Percentiles rank a stretch among this genome's conserved stretches.
Conservation (phyloP, 2,888 invertebrate genomes). For the Catocala fraxini region DNA sequence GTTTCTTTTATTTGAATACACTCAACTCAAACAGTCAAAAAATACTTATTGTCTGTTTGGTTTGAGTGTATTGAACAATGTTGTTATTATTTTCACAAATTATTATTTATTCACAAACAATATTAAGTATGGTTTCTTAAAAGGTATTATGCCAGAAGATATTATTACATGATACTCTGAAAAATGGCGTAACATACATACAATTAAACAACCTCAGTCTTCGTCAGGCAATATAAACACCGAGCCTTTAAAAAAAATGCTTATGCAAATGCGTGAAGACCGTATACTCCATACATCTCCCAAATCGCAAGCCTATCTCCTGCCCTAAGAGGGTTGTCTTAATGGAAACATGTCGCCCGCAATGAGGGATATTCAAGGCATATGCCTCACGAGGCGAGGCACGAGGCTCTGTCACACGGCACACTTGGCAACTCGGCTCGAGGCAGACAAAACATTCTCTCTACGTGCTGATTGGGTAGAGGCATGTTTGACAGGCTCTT, state of each 20-base stretch:
- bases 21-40: too few relatives aligned
- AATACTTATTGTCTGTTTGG: too few relatives aligned
- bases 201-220: too few relatives aligned
- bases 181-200: too few relatives aligned
- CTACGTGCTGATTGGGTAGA: constrained; percentile 79
- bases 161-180: too few relatives aligned
- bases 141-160: too few relatives aligned
- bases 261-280: neutral
- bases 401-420: constrained; percentile 61
- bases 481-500: constrained; percentile 60
- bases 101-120: too few relatives aligned
- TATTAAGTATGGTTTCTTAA: too few relatives aligned
- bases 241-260: neutral
- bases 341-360: constrained; percentile 83
- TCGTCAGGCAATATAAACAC: too few relatives aligned
- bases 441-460: constrained; percentile 84
- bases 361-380: constrained; percentile 80
- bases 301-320: constrained; percentile 54
- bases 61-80: too few relatives aligned
- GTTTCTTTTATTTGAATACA: too few relatives aligned
- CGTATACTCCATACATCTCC: constrained; percentile 19
- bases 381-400: constrained; percentile 66
- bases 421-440: constrained; percentile 62
- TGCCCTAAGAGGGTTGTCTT: constrained; percentile 76
- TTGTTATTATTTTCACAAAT: too few relatives aligned